Evolutionary conservation across 2,113 vertebrate genomes (phyloP).

Genomic region (Pyrgilauda ruficollis): DNA sequence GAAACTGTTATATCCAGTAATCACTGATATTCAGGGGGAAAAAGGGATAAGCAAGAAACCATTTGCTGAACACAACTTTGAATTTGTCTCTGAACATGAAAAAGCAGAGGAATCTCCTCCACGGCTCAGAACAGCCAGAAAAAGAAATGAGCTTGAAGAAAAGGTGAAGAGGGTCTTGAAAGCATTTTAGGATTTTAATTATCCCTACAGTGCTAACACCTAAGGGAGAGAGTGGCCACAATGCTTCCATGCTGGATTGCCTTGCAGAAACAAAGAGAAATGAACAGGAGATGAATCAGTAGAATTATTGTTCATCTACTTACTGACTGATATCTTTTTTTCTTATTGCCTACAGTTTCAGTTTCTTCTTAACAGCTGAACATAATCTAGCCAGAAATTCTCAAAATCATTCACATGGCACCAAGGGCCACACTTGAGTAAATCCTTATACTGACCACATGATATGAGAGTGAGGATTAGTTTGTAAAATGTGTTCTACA

Average conservation of each 20-base stretch:
- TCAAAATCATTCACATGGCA: background rate
- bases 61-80: background rate
- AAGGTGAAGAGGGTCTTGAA: background rate
- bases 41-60: background rate
- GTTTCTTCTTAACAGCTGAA: background rate
- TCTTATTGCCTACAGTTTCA: background rate
- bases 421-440: rapidly evolving
- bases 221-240: background rate
- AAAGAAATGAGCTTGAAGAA: background rate
- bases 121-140: background rate
- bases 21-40: background rate
- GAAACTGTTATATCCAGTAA: background rate
- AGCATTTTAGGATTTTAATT: background rate
- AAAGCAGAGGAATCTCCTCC: background rate
- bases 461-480: background rate
- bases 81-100: background rate
- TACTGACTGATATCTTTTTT: background rate
- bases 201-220: background rate
- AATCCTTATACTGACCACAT: background rate
- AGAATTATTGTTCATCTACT: background rate
- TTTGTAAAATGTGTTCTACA: background rate
- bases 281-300: background rate
- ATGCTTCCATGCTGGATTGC: background rate
- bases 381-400: background rate
- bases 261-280: background rate